Percentiles rank a stretch among this genome's conserved stretches.
phyloP scores from a whole-genome alignment of 2,888 invertebrate genomes.

The Cosmia pyralina region DNA sequence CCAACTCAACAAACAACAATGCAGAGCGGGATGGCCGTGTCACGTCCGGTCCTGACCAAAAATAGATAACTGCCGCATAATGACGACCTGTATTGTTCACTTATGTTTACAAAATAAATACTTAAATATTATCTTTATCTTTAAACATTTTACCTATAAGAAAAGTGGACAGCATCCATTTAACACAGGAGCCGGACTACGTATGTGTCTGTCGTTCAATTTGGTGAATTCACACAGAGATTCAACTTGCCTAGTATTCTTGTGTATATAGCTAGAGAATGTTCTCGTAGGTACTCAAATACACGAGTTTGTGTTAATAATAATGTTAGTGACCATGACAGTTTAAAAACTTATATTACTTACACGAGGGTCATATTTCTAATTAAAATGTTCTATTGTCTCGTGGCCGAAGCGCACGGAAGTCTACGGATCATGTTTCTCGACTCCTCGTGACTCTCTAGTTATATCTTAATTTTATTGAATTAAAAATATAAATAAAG shows the following conservation, averaged over 20 bases:
- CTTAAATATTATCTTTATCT: too few species aligned
- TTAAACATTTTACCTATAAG: neutral
- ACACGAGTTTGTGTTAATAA: too few species aligned
- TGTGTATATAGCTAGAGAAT: neutral
- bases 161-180: neutral
- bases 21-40: neutral
- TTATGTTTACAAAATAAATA: too few species aligned
- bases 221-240: neutral
- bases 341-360: too few species aligned
- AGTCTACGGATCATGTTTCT: neutral
- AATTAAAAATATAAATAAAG: conserved; percentile 38
- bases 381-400: conserved; percentile 11
- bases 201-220: neutral
- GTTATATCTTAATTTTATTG: conserved; percentile 24
- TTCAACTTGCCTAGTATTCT: neutral
- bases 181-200: neutral
- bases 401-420: conserved; percentile 14
- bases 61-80: neutral
- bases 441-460: conserved; percentile 31
- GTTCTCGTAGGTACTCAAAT: neutral
- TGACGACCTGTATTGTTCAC: too few species aligned
- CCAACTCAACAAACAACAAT: neutral
- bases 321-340: too few species aligned
- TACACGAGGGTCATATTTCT: neutral
- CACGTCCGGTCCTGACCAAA: neutral